Percentiles rank a stretch among this genome's conserved stretches.
phyloP scores from a whole-genome alignment of 2,113 vertebrate species.

The Cheilinus undulatus region DNA sequence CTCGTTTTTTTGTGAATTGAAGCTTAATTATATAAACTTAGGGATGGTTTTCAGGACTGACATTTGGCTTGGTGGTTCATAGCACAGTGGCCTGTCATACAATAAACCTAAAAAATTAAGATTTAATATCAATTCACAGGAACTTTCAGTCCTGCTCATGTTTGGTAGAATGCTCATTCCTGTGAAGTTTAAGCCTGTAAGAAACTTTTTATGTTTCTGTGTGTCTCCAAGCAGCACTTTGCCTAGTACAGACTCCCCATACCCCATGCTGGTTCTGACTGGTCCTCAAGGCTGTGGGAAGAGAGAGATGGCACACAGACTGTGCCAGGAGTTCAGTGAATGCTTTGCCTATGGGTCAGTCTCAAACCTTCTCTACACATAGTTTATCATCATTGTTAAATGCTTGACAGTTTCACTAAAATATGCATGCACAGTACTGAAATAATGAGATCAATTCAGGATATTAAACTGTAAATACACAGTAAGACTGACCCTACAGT shows the following conservation, averaged over 20 bases:
- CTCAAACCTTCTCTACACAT: not conserved
- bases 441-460: not conserved
- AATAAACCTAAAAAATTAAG: too few species aligned
- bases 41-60: constrained; percentile 16
- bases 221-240: constrained; percentile 84
- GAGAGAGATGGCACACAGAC: constrained; percentile 87
- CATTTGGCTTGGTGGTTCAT: not conserved
- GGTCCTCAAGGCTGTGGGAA: constrained; percentile 91
- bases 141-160: constrained; percentile 8
- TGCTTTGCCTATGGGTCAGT: constrained; percentile 92
- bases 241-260: constrained; percentile 83
- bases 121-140: too few species aligned
- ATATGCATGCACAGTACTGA: not conserved
- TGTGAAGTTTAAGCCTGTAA: constrained; percentile 16
- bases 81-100: too few species aligned
- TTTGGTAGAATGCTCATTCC: not conserved
- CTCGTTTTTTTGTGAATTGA: too few species aligned
- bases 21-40: constrained; percentile 42
- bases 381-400: not conserved
- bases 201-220: constrained; percentile 37
- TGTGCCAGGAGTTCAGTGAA: constrained; percentile 88
- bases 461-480: too few species aligned
- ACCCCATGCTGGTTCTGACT: constrained; percentile 91
- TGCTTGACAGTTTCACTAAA: not conserved
- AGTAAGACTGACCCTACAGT: too few species aligned